Percentiles rank a stretch among this genome's conserved stretches.
Conservation (phyloP, 2,888 invertebrate species). For the Pandemis corylana region DNA sequence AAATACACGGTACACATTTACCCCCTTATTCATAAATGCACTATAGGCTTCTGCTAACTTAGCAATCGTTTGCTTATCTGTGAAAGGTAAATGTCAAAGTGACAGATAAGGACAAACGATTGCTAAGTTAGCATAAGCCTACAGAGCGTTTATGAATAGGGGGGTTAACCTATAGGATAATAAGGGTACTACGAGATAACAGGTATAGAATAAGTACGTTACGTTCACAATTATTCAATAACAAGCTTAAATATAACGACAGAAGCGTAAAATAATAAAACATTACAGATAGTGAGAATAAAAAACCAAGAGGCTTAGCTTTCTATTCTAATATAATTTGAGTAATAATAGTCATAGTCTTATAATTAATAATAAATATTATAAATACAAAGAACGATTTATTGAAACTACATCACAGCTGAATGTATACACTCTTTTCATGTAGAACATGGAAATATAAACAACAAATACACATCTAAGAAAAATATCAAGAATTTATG, state of each 20-base stretch:
- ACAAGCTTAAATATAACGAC: constrained; percentile 26
- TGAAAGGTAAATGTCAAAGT: no score
- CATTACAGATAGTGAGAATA: background rate
- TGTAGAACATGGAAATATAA: constrained; percentile 1
- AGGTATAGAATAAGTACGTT: constrained; percentile 13
- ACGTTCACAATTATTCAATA: constrained; percentile 13
- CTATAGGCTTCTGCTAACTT: no score
- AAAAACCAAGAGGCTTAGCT: background rate
- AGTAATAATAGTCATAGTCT: constrained; percentile 11
- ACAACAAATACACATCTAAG: constrained; percentile 5
- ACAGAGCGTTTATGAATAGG: no score
- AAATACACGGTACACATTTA: constrained; percentile 28
- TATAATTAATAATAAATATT: background rate
- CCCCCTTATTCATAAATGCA: no score
- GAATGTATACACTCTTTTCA: constrained; percentile 32
- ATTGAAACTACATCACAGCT: constrained; percentile 36
- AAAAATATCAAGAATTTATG: background rate
- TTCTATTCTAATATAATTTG: background rate
- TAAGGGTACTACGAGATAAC: constrained; percentile 35
- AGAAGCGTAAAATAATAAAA: constrained; percentile 13
- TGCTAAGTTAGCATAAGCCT: no score
- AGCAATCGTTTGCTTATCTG: no score
- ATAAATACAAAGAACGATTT: constrained; percentile 15
- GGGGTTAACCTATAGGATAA: constrained; percentile 35
- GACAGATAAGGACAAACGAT: no score